Base-by-base conservation (phyloP, 2,888 invertebrate genomes). In the Scaeva pyrastri region DNA sequence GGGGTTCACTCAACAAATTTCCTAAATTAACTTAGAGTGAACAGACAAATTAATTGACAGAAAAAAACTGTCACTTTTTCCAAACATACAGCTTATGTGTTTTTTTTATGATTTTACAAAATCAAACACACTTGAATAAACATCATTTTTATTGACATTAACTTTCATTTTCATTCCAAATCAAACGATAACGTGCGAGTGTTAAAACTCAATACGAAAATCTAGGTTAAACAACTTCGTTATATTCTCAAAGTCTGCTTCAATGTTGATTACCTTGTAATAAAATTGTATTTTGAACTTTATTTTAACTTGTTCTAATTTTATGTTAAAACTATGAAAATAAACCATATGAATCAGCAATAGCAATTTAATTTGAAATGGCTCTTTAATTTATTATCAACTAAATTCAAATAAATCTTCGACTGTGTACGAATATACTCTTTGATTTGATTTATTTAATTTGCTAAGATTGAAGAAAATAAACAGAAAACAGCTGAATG, bases 331-430 rank as follows among this genome's bases (percentile, higher is more conserved):
- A 8, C 1, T 31, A 31, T 31, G 31, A 7, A 26, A 2, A 26
- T 26, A n/a, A n/a, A n/a, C n/a, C n/a, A 31, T 31, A 8, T 31
- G 31, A 10, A 50, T 50, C 48, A 21, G 21, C n/a, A n/a, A 2
- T 43, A 62, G 41, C 60, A 21, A 41, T 31, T 60, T 60, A 60
- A 41, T 41, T 41, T 60, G 23, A 4, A 62, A 62, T 50, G 12
- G 6, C 50, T 50, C 21, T 50, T 50, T 21, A 48, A 45, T 52
- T 52, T 19, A 31, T 31, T 31, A 31, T 62, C 70, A 12, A 52
- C 70, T 39, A 19, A 78, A 78, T 62, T 48, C 16, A 64, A 70
- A 23, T 8, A 19, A 16, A 31, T 64, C 31, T 16, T 31, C 48
- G 70, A 52, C 41, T 70, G 19, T 41, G 39, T 48, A 52, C 41